Percentiles rank a stretch among this genome's conserved stretches.
These are phyloP conservation scores for Monopterus albus DNA, from an alignment of 2,113 vertebrate genomes.

Conservation along the genomic window DNA sequence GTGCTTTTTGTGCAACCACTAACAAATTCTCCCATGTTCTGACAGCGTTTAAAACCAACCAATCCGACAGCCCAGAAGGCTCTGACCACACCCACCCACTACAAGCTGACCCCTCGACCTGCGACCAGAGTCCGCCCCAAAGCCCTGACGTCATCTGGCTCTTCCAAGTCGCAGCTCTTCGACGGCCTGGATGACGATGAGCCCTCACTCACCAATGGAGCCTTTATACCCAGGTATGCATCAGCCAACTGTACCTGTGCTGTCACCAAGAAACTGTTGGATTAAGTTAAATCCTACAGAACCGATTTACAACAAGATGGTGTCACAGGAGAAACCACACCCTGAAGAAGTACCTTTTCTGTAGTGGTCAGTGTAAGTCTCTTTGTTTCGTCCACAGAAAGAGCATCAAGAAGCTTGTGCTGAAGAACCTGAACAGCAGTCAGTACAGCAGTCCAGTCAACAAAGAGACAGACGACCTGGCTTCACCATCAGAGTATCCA, in stretches of 20 bases:
- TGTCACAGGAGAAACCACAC: no score
- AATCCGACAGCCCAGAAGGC: conserved; percentile 97
- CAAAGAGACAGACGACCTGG: conserved; percentile 87
- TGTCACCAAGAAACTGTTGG: not conserved
- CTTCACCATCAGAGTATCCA: conserved; percentile 88
- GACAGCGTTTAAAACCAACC: conserved; percentile 93
- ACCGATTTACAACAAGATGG: no score
- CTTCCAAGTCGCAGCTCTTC: conserved; percentile 93
- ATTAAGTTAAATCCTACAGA: no score
- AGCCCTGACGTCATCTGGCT: conserved; percentile 87
- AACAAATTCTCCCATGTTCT: not conserved
- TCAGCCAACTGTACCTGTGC: not conserved
- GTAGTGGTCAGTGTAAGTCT: not conserved
- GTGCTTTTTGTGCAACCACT: no score
- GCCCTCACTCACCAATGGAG: conserved; percentile 87
- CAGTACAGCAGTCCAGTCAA: conserved; percentile 88
- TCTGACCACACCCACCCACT: conserved; percentile 92
- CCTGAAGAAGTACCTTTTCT: no score
- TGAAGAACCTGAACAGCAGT: conserved; percentile 92
- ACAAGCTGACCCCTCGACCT: conserved; percentile 93
- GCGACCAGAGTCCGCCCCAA: conserved; percentile 93
- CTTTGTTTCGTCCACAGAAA: conserved; percentile 81
- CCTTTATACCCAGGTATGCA: conserved; percentile 92
- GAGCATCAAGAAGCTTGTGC: conserved; percentile 95
- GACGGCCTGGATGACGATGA: conserved; percentile 96